Evolutionary conservation across 2,888 invertebrate genomes (phyloP), one percentile per base, ranked within the genome.

Genomic region (Nasonia oneida): DNA sequence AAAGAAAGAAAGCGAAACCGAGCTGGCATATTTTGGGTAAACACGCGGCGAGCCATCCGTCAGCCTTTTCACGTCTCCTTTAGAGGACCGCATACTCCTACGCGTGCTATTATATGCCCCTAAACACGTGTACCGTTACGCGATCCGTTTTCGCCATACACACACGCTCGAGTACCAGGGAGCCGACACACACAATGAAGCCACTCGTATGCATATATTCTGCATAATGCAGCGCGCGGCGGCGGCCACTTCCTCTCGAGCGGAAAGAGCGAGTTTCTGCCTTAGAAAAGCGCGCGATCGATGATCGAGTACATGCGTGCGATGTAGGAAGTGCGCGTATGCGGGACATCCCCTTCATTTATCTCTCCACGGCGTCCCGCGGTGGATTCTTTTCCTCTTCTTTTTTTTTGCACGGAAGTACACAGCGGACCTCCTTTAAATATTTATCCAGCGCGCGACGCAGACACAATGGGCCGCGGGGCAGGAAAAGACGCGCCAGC

Each of bases 11-110:
- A 74, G 81, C 6, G 42, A 23, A 79, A 64, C 85, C 85, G 84
- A 86, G 83, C 88, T 86, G 88, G 85, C 88, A 86, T 90, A 88
- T 90, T 91, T 90, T 90, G 88, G 89, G 88, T 89, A 90, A 90
- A 90, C 90, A 90, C 76, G 33, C 23, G 29, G 64, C 53, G 37
- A 53, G 37, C 33, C 71, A 85, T 79, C 83, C 85, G 86, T 86
- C 82, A 67, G 80, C 39, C 67, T 76, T 74, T 79, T 61, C 81
- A 85, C 14, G 77, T 71, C 37, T 29, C n/a, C 18, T 77, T 70
- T 77, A 33, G 70, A 15, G 23, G 33, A 71, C 47, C 79, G 23
- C n/a, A 3, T 53, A 53, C 18, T 53, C 18, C 79, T 73, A 83
- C 64, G 81, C 84, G 33, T 5, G 14, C 81, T 42, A 77, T 77